phyloP scores from a whole-genome alignment of 92 coral and sea anemone species.

The Phenganax marumi region DNA sequence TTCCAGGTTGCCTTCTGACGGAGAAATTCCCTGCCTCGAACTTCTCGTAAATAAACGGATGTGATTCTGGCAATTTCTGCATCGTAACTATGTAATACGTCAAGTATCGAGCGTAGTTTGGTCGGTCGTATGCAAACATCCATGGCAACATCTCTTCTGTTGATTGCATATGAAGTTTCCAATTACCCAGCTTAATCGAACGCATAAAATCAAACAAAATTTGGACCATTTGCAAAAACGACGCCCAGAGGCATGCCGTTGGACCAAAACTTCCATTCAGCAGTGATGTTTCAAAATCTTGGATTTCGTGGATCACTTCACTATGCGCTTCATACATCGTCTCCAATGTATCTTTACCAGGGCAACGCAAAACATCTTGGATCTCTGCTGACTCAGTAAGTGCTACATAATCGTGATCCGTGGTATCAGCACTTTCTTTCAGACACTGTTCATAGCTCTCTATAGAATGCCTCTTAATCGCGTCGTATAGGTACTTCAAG shows the following conservation, averaged over 20 bases:
- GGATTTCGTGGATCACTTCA: not conserved
- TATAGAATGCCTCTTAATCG: conserved; percentile 5
- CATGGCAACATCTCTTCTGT: not conserved
- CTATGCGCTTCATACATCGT: not conserved
- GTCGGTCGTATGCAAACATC: not conserved
- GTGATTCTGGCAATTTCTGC: not conserved
- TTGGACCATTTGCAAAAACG: not conserved
- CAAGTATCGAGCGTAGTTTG: not conserved
- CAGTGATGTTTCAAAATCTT: not conserved
- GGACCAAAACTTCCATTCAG: not conserved
- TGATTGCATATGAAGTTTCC: not conserved
- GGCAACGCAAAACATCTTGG: not conserved
- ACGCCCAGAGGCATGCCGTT: not conserved
- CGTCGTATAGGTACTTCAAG: conserved; percentile 17
- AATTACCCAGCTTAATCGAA: not conserved
- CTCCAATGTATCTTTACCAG: not conserved
- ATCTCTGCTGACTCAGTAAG: conserved; percentile 8
- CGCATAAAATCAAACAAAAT: not conserved
- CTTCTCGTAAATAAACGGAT: not conserved
- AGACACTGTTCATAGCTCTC: conserved; percentile 9
- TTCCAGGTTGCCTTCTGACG: not conserved
- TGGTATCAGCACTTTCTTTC: not conserved
- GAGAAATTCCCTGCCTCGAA: not conserved
- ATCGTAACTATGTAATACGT: not conserved
- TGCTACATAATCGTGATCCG: not conserved